These are phyloP conservation scores for Hepsetus odoe DNA, from an alignment of 2,113 vertebrate species.

Conservation along the genomic window DNA sequence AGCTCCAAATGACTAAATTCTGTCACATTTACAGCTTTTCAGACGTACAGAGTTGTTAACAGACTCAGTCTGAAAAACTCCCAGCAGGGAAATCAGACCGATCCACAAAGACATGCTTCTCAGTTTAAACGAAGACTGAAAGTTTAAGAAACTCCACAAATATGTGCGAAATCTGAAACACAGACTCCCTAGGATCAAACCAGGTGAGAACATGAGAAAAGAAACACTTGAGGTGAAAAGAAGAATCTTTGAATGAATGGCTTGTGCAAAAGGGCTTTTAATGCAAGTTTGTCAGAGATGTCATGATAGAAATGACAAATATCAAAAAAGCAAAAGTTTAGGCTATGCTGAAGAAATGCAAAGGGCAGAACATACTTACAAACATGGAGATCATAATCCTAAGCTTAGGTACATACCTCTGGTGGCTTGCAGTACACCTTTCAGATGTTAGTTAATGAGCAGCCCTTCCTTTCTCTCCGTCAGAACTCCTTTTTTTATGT, in stretches of 20 bases:
- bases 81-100: too few relatives aligned
- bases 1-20: too few relatives aligned
- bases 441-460: not conserved
- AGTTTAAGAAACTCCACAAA: not conserved
- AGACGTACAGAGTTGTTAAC: too few relatives aligned
- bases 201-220: not conserved
- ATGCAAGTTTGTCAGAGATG: too few relatives aligned
- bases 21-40: too few relatives aligned
- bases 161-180: not conserved
- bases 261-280: too few relatives aligned
- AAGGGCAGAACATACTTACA: not conserved
- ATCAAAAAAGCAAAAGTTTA: not conserved
- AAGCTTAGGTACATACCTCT: not conserved
- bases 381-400: not conserved
- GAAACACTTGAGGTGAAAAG: not conserved
- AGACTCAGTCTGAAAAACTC: too few relatives aligned
- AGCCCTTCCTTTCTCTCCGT: not conserved
- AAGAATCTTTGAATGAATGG: too few relatives aligned
- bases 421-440: not conserved
- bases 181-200: not conserved
- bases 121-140: not conserved
- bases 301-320: too few relatives aligned
- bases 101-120: too few relatives aligned
- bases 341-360: not conserved
- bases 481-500: too few relatives aligned